These are phyloP conservation scores for Tillus elongatus DNA, from an alignment of 2,888 invertebrate species.

Conservation along the genomic window DNA sequence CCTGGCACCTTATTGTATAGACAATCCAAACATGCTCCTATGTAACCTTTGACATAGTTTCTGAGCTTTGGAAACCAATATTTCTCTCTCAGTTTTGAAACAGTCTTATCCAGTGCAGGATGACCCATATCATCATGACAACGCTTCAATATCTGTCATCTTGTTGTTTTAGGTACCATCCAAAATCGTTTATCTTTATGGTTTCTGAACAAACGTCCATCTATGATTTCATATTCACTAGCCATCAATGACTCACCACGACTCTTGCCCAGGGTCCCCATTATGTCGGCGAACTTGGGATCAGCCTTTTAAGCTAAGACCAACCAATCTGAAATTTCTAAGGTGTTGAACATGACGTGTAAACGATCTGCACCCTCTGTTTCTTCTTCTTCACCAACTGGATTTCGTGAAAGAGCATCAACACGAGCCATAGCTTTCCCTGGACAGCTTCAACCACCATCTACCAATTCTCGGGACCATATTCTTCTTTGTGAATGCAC, in stretches of 20 bases:
- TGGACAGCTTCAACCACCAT: background rate
- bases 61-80: background rate
- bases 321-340: too few relatives aligned
- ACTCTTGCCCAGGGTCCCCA: background rate
- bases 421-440: background rate
- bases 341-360: too few relatives aligned
- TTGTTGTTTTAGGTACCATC: background rate
- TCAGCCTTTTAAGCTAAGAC: too few relatives aligned
- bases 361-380: too few relatives aligned
- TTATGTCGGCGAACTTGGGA: too few relatives aligned
- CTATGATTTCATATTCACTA: background rate
- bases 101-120: background rate
- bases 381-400: too few relatives aligned
- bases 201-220: background rate
- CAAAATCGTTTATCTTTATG: background rate
- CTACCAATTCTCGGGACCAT: background rate
- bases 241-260: background rate
- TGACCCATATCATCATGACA: slow-evolving; percentile 2
- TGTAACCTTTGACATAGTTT: background rate
- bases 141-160: background rate
- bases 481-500: background rate
- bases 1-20: too few relatives aligned
- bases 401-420: background rate
- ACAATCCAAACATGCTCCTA: too few relatives aligned
- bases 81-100: background rate